These are phyloP conservation scores for Anthopleura xanthogrammica DNA, from an alignment of 92 coral and sea anemone genomes.

Conservation along the genomic window DNA sequence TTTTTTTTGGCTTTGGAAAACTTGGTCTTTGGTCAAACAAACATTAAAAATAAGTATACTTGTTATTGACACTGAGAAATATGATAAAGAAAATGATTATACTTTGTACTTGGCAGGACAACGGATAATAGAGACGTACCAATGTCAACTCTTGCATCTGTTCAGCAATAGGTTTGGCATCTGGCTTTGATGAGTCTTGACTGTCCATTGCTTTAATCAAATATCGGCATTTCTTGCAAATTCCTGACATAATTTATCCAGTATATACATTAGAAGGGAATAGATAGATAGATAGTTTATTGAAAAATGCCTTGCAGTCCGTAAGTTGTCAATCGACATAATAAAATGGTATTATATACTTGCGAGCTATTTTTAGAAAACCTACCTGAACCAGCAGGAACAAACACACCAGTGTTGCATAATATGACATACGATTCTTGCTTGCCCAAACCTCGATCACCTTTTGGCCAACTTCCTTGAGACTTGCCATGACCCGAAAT, in stretches of 20 bases:
- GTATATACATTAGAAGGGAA: no score
- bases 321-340: no score
- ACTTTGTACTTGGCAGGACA: neutral
- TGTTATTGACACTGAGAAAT: no score
- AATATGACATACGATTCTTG: constrained; percentile 43
- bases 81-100: no score
- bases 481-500: no score
- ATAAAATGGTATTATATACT: neutral
- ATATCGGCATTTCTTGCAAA: constrained; percentile 50
- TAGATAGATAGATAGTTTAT: no score
- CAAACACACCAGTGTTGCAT: constrained; percentile 58
- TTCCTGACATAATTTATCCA: constrained; percentile 25
- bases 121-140: neutral
- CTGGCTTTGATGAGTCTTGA: neutral
- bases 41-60: neutral
- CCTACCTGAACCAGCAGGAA: constrained; percentile 63
- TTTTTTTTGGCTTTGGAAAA: no score
- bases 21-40: no score
- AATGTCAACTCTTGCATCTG: constrained; percentile 19
- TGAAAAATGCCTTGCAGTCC: no score
- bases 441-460: constrained; percentile 45
- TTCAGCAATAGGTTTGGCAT: neutral
- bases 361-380: neutral
- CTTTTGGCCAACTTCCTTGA: no score
- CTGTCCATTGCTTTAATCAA: neutral